A percentile compares a stretch with the other conserved stretches of the same genome.
phyloP scores from a whole-genome alignment of 2,113 vertebrate genomes.

The Acanthochromis polyacanthus region DNA sequence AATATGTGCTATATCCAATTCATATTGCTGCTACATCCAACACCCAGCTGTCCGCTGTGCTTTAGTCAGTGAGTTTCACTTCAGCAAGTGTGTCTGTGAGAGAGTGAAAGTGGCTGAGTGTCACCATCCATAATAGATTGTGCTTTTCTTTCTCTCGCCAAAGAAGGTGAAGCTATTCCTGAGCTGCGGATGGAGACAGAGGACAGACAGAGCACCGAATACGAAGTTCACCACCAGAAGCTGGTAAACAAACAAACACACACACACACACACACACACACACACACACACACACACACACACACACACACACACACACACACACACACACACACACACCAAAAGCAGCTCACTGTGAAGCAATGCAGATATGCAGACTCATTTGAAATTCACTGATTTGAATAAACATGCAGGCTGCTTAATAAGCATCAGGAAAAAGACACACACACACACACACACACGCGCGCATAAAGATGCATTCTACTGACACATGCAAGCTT shows the following conservation, averaged over 20 bases:
- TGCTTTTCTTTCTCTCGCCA: conserved; percentile 45
- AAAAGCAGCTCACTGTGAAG: no score
- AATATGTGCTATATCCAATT: background rate
- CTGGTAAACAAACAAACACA: conserved; percentile 81
- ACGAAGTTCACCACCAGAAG: conserved; percentile 96
- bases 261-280: no score
- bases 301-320: no score
- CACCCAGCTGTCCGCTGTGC: background rate
- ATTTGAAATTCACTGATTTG: background rate
- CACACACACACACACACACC: no score
- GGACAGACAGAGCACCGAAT: conserved; percentile 90
- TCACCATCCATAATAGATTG: conserved; percentile 55
- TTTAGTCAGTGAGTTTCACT: conserved; percentile 12
- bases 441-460: background rate
- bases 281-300: no score
- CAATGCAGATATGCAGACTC: background rate
- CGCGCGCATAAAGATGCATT: conserved; percentile 6
- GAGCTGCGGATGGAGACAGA: conserved; percentile 93
- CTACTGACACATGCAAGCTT: conserved; percentile 3
- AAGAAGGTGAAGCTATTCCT: conserved; percentile 93
- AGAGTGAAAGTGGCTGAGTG: conserved; percentile 16
- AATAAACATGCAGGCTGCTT: background rate
- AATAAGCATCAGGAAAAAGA: background rate
- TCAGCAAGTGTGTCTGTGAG: background rate
- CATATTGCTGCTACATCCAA: background rate